These are phyloP conservation scores for Tridacna crocea DNA, from an alignment of 2,888 invertebrate genomes.

Conservation along the genomic window DNA sequence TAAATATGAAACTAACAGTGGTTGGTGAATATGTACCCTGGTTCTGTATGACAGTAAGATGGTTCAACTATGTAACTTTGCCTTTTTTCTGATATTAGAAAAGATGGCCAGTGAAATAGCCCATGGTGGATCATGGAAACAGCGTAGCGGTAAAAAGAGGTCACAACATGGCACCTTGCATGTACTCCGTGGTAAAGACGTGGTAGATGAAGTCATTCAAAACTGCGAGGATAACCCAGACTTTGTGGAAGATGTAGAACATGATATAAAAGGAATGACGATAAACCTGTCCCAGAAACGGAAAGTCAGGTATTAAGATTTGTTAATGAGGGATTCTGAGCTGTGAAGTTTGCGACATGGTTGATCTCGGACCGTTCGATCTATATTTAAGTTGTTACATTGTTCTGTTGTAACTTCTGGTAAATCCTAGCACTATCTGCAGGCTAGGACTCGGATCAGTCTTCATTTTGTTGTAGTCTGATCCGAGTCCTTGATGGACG, in stretches of 20 bases:
- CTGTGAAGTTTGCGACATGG: too few species aligned
- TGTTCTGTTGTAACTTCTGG: too few species aligned
- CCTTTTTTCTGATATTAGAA: conserved; percentile 37
- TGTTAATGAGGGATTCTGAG: too few species aligned
- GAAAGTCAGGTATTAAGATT: conserved; percentile 74
- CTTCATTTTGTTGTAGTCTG: too few species aligned
- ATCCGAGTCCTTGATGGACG: too few species aligned
- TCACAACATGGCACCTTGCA: conserved; percentile 60
- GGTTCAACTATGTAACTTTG: neutral
- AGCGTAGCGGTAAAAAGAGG: conserved; percentile 51
- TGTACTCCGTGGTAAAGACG: conserved; percentile 50
- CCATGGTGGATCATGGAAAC: conserved; percentile 38
- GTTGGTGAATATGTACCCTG: too few species aligned
- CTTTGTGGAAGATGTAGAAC: conserved; percentile 57
- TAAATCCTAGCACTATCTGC: too few species aligned
- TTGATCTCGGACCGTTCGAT: too few species aligned
- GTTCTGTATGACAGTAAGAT: too few species aligned
- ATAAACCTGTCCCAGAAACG: conserved; percentile 70
- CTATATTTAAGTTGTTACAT: too few species aligned
- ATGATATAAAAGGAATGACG: conserved; percentile 72
- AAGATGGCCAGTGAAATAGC: conserved; percentile 64
- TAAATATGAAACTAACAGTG: too few species aligned
- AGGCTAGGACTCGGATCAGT: too few species aligned
- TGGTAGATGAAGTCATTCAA: conserved; percentile 58
- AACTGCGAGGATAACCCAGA: conserved; percentile 61